Conservation (phyloP, 2,888 invertebrate species). For the Epiblema foenella region DNA sequence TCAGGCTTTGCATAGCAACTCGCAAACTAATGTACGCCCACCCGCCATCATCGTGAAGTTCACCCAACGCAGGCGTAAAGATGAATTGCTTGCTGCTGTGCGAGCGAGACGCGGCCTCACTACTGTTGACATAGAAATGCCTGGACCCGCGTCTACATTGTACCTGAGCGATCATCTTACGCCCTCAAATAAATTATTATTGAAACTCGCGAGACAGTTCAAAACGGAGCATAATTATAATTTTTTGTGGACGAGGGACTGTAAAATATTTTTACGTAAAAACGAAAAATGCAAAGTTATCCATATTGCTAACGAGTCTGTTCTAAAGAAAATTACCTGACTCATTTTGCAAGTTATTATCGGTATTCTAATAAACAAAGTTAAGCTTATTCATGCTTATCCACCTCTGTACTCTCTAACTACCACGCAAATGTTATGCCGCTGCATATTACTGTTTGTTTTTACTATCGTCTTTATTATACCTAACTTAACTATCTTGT, state of each 20-base stretch:
- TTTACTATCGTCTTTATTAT: too few relatives aligned
- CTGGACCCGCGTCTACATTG: constrained; percentile 38
- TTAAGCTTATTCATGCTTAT: too few relatives aligned
- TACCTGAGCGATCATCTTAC: constrained; percentile 46
- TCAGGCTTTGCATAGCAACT: not conserved
- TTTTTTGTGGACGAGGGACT: constrained; percentile 42
- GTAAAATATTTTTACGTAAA: constrained; percentile 45
- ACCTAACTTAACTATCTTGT: too few relatives aligned
- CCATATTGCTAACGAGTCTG: not conserved
- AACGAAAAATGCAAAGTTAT: constrained; percentile 30
- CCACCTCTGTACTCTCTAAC: too few relatives aligned
- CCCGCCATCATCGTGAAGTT: constrained; percentile 39
- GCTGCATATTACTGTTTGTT: too few relatives aligned
- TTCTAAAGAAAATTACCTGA: not conserved
- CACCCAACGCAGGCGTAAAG: constrained; percentile 37
- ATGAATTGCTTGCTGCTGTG: constrained; percentile 41
- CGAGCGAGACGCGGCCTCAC: constrained; percentile 27
- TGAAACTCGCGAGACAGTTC: constrained; percentile 30
- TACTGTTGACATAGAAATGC: constrained; percentile 43
- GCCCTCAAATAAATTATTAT: constrained; percentile 44
- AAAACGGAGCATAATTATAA: constrained; percentile 30
- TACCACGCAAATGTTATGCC: too few relatives aligned
- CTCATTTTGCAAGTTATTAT: too few relatives aligned
- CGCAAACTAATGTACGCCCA: not conserved
- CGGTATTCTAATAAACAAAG: too few relatives aligned